Conservation (phyloP, 2,797 vertebrate genomes). For the Siniperca obscura region DNA sequence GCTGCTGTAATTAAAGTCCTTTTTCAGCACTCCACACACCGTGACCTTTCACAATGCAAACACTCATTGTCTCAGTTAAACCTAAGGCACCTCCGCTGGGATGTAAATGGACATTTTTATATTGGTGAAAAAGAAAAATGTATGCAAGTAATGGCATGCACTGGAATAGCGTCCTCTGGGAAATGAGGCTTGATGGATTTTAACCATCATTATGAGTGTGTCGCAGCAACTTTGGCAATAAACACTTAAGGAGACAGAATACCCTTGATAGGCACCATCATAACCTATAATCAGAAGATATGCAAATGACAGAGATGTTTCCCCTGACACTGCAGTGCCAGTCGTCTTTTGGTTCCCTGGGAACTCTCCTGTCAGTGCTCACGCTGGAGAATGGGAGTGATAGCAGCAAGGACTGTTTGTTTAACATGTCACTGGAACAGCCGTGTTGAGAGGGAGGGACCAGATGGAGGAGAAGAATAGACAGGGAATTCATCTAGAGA, state of each 20-base stretch:
- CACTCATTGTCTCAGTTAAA: constrained; percentile 71
- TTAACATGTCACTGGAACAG: constrained; percentile 74
- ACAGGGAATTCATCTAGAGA: constrained; percentile 53
- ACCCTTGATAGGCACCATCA: constrained; percentile 74
- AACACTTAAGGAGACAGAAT: constrained; percentile 63
- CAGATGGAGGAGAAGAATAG: constrained; percentile 71
- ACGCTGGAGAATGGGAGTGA: constrained; percentile 64
- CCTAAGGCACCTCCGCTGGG: constrained; percentile 45
- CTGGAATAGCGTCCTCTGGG: constrained; percentile 19
- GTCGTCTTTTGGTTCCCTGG: constrained; percentile 64
- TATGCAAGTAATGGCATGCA: constrained; percentile 11
- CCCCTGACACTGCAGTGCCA: constrained; percentile 62
- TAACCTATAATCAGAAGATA: constrained; percentile 76
- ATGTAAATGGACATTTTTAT: constrained; percentile 59
- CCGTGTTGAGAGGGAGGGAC: constrained; percentile 64
- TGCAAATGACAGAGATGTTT: constrained; percentile 70
- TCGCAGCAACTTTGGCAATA: constrained; percentile 57
- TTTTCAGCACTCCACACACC: constrained; percentile 61
- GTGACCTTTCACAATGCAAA: constrained; percentile 79
- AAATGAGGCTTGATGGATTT: constrained; percentile 41
- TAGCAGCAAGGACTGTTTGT: constrained; percentile 75
- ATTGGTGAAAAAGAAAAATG: constrained; percentile 41
- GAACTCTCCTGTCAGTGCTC: constrained; percentile 71
- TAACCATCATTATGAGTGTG: constrained; percentile 37
- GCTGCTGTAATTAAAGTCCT: constrained; percentile 76